These are phyloP conservation scores for Anhinga anhinga DNA, from an alignment of 2,113 vertebrate genomes.

Conservation along the genomic window DNA sequence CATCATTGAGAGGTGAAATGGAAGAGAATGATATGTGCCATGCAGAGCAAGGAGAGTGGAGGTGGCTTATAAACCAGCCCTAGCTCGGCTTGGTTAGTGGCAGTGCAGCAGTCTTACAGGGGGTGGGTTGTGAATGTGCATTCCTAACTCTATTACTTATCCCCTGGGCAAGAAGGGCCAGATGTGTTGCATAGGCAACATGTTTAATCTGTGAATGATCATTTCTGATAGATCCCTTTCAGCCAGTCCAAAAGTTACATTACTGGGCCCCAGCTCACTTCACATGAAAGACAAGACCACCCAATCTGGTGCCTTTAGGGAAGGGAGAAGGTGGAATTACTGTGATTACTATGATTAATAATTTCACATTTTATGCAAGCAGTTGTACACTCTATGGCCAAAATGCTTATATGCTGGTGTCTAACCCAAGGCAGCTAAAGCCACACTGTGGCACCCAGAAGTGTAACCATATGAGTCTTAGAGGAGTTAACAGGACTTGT, in stretches of 20 bases:
- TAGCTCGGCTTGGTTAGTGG: not conserved
- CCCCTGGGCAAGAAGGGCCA: not conserved
- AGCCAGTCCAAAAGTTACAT: not conserved
- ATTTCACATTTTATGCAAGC: not conserved
- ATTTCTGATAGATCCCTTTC: not conserved
- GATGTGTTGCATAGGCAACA: slow-evolving; percentile 13
- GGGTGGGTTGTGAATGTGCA: not conserved
- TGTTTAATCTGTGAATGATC: slow-evolving; percentile 21
- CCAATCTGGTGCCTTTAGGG: not conserved
- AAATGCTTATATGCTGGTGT: not conserved
- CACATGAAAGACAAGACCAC: not conserved
- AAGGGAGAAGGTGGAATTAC: not conserved
- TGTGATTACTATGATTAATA: not conserved
- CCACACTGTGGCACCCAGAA: not conserved
- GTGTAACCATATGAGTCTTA: rapidly evolving
- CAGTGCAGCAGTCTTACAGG: not conserved
- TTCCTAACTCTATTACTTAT: not conserved
- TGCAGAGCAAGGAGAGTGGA: not conserved
- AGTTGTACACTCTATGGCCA: not conserved
- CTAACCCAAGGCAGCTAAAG: not conserved
- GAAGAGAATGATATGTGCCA: not conserved
- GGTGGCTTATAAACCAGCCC: not conserved
- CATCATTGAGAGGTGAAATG: not conserved
- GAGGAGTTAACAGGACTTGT: not conserved
- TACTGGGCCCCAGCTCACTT: not conserved